A percentile compares a stretch with the other conserved stretches of the same genome.
Evolutionary conservation across 1,140 invertebrate species (phyloP).

Genomic region (Trichomalopsis sarcophagae): DNA sequence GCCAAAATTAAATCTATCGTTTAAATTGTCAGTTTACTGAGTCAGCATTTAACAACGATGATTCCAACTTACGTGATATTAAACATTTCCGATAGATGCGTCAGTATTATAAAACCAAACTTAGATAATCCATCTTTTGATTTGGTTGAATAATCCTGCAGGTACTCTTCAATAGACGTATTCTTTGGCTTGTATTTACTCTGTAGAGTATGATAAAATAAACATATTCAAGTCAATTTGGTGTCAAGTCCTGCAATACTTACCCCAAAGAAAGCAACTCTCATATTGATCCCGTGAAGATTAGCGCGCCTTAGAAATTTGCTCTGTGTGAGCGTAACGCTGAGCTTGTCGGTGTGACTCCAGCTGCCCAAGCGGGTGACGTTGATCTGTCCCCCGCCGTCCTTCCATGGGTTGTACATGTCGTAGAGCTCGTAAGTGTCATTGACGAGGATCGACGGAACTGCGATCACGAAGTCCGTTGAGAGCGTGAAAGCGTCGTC

Average conservation of each 20-base stretch:
- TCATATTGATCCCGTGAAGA: slow-evolving; percentile 32
- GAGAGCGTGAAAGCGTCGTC: slow-evolving; percentile 55
- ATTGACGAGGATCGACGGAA: slow-evolving; percentile 14
- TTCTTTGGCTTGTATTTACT: slow-evolving; percentile 43
- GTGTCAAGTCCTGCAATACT: background rate
- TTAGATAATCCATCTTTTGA: slow-evolving; percentile 51
- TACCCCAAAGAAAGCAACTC: background rate
- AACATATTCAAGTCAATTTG: background rate
- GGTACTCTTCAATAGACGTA: slow-evolving; percentile 48
- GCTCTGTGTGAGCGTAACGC: background rate
- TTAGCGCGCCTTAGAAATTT: slow-evolving; percentile 55
- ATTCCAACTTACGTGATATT: slow-evolving; percentile 57
- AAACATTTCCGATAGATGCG: slow-evolving; percentile 47
- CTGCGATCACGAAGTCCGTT: slow-evolving; percentile 54
- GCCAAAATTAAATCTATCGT: background rate
- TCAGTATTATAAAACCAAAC: slow-evolving; percentile 51
- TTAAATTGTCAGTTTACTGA: too few species aligned
- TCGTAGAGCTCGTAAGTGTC: slow-evolving; percentile 54
- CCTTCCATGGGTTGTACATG: slow-evolving; percentile 57
- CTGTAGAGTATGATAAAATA: background rate
- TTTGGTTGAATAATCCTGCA: slow-evolving; percentile 21
- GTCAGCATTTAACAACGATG: background rate
- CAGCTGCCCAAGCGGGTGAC: slow-evolving; percentile 53
- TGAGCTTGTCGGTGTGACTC: slow-evolving; percentile 31
- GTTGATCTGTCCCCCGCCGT: slow-evolving; percentile 53